Conservation (phyloP, 92 coral and sea anemone genomes). For the Palythoa caribaeorum region DNA sequence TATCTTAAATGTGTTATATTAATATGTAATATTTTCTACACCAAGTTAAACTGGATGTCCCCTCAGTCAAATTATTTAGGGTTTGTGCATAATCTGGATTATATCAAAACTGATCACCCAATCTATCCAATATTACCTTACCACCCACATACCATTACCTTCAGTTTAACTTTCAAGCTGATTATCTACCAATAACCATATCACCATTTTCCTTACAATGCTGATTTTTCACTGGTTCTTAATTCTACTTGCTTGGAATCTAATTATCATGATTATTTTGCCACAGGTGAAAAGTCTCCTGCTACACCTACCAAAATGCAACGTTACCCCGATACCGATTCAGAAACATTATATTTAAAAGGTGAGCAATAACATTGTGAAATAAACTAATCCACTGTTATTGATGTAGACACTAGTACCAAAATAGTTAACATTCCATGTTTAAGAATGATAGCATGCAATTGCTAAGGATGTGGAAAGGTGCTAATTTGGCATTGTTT, state of each 20-base stretch:
- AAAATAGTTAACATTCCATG: not conserved
- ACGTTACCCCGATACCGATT: not conserved
- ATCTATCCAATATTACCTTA: not conserved
- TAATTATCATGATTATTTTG: not conserved
- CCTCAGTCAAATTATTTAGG: not conserved
- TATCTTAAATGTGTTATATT: not conserved
- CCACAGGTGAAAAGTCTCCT: slow-evolving; percentile 1
- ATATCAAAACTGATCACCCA: not conserved
- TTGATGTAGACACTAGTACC: not conserved
- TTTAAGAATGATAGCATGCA: slow-evolving; percentile 8
- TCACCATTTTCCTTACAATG: not conserved
- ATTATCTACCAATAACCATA: not conserved
- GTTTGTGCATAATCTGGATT: not conserved
- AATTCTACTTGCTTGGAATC: not conserved
- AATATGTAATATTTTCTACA: not conserved
- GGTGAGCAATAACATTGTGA: not conserved
- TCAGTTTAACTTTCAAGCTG: not conserved
- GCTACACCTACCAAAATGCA: not conserved
- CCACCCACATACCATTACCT: not conserved
- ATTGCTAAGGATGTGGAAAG: slow-evolving; percentile 15
- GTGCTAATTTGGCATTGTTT: slow-evolving; percentile 20
- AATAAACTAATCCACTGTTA: not conserved
- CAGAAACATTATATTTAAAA: not conserved
- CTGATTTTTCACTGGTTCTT: not conserved
- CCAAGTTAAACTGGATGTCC: not conserved